These are phyloP conservation scores for Carapus acus DNA, from an alignment of 2,797 vertebrate genomes.

Conservation along the genomic window DNA sequence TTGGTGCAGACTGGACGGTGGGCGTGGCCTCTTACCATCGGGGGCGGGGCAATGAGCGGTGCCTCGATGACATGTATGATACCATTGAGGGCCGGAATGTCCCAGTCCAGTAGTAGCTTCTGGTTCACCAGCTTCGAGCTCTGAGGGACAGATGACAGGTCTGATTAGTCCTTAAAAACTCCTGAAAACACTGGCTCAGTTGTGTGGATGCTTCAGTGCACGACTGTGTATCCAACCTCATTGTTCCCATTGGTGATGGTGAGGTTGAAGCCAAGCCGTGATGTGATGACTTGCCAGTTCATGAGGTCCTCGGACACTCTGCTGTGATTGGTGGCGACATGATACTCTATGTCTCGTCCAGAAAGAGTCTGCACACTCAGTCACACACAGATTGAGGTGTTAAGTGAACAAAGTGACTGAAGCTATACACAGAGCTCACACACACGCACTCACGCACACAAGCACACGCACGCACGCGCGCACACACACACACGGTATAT, in stretches of 20 bases:
- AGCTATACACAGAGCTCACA: too few species aligned
- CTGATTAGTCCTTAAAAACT: too few species aligned
- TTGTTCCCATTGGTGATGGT: constrained; percentile 52
- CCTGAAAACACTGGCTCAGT: too few species aligned
- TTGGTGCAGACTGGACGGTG: background rate
- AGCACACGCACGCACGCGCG: constrained; percentile 4
- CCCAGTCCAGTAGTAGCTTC: constrained; percentile 78
- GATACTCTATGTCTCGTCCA: constrained; percentile 85
- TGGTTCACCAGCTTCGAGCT: constrained; percentile 74
- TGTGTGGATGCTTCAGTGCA: constrained; percentile 1
- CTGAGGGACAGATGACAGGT: constrained; percentile 24
- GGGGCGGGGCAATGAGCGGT: constrained; percentile 74
- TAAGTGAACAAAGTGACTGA: too few species aligned
- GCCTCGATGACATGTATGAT: constrained; percentile 85
- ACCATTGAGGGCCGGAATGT: constrained; percentile 86
- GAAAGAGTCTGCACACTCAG: constrained; percentile 76
- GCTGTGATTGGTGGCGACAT: constrained; percentile 75
- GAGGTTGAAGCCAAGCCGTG: constrained; percentile 80
- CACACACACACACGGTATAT: background rate
- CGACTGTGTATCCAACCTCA: constrained; percentile 36
- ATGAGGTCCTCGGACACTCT: constrained; percentile 75
- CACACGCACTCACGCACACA: constrained; percentile 9
- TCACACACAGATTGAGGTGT: background rate
- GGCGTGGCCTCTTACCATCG: constrained; percentile 50
- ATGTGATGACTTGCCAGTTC: constrained; percentile 66